Conservation (phyloP, 2,797 vertebrate species). For the Sebastes wilsoni region DNA sequence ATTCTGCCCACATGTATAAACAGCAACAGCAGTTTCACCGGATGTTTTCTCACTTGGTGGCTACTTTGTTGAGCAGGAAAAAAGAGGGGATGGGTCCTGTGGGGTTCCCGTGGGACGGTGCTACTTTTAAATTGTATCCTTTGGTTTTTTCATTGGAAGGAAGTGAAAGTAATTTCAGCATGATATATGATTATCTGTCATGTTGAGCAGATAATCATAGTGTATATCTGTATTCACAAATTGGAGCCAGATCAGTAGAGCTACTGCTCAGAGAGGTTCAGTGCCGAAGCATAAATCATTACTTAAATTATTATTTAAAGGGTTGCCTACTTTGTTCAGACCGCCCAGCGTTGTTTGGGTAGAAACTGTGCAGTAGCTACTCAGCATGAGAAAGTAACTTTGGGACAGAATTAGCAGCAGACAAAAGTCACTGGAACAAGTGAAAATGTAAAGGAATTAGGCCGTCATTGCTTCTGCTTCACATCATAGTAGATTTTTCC, state of each 20-base stretch:
- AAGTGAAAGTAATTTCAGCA: not conserved
- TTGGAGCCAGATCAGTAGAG: not conserved
- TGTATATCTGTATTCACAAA: not conserved
- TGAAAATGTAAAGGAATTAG: not conserved
- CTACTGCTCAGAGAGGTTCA: not conserved
- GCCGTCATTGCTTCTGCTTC: not conserved
- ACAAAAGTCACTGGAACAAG: not conserved
- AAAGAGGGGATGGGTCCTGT: not conserved
- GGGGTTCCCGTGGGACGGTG: not conserved
- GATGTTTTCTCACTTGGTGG: not conserved
- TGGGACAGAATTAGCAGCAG: not conserved
- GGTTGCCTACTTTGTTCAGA: not conserved
- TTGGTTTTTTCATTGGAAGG: not conserved
- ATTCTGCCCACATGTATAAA: not conserved
- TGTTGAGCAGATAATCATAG: not conserved
- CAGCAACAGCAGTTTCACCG: not conserved
- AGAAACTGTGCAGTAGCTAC: not conserved
- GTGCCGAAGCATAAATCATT: not conserved
- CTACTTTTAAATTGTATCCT: not conserved
- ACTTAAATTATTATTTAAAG: not conserved
- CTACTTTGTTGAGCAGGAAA: not conserved
- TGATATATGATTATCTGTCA: not conserved
- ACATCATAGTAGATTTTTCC: not conserved
- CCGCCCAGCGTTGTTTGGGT: not conserved
- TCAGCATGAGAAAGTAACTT: not conserved